These are phyloP conservation scores for Centropyge bicolor DNA, from an alignment of 2,797 vertebrate species.

Conservation along the genomic window DNA sequence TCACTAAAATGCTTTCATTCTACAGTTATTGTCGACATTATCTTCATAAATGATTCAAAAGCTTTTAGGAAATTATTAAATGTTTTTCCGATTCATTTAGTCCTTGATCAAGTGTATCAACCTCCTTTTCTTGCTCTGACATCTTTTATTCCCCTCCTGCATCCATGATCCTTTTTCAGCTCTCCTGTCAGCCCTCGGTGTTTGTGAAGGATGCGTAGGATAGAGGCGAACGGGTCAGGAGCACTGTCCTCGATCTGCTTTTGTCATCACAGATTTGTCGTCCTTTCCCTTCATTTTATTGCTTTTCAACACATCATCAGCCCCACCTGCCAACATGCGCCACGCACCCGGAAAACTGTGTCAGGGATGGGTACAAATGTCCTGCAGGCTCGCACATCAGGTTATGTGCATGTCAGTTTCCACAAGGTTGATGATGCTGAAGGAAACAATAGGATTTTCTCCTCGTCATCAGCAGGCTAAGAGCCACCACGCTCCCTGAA, in stretches of 20 bases:
- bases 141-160: constrained; percentile 12
- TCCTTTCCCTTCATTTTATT: constrained; percentile 59
- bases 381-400: constrained; percentile 13
- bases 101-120: not conserved
- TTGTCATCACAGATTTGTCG: constrained; percentile 66
- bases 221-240: constrained; percentile 35
- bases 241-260: constrained; percentile 64
- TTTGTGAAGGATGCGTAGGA: constrained; percentile 34
- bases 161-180: not conserved
- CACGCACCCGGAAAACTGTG: constrained; percentile 50
- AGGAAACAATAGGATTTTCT: constrained; percentile 27
- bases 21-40: not conserved
- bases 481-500: constrained; percentile 5
- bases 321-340: constrained; percentile 62
- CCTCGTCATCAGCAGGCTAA: constrained; percentile 11
- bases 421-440: constrained; percentile 7
- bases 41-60: not conserved
- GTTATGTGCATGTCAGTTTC: constrained; percentile 28
- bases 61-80: not conserved
- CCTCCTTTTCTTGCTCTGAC: constrained; percentile 6
- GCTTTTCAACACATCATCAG: constrained; percentile 74
- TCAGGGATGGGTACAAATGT: constrained; percentile 36
- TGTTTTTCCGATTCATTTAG: not conserved
- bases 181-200: constrained; percentile 3
- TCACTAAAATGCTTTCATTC: not conserved